Conservation (phyloP, 2,888 invertebrate species). For the Leucania comma region DNA sequence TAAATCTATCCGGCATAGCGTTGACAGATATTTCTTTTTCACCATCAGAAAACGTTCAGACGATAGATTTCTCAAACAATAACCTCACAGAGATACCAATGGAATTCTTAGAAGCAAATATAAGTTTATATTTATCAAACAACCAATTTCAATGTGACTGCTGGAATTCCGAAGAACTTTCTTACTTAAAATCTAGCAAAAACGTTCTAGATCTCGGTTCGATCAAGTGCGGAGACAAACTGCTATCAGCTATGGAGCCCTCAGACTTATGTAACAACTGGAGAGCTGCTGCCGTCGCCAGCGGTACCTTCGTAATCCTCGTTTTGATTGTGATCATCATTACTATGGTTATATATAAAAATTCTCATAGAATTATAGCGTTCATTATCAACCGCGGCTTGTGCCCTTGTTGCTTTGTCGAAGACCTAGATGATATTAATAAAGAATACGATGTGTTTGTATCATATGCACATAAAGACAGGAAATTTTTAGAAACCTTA, state of each 20-base stretch:
- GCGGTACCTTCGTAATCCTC: slow-evolving; percentile 46
- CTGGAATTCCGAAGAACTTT: slow-evolving; percentile 24
- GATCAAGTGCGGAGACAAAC: slow-evolving; percentile 39
- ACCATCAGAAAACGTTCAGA: slow-evolving; percentile 21
- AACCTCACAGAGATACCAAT: slow-evolving; percentile 32
- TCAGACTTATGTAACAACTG: slow-evolving; percentile 63
- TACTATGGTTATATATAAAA: slow-evolving; percentile 48
- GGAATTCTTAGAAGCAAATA: slow-evolving; percentile 31
- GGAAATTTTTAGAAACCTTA: neutral
- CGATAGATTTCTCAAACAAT: slow-evolving; percentile 53
- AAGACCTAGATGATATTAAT: slow-evolving; percentile 21
- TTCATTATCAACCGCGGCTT: slow-evolving; percentile 55
- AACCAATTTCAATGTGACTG: slow-evolving; percentile 51
- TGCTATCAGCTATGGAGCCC: slow-evolving; percentile 36
- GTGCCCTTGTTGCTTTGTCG: slow-evolving; percentile 49
- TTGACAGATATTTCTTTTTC: slow-evolving; percentile 36
- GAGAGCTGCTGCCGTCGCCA: slow-evolving; percentile 39
- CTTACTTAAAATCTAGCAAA: slow-evolving; percentile 9
- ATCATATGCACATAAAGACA: slow-evolving; percentile 47
- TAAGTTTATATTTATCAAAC: slow-evolving; percentile 34
- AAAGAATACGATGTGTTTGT: slow-evolving; percentile 47
- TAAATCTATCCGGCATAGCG: slow-evolving; percentile 36
- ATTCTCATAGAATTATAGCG: slow-evolving; percentile 60
- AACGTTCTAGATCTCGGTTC: slow-evolving; percentile 52
- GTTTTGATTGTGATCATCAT: slow-evolving; percentile 18